These are phyloP conservation scores for Egretta garzetta DNA, from an alignment of 2,113 vertebrate genomes.

Conservation along the genomic window DNA sequence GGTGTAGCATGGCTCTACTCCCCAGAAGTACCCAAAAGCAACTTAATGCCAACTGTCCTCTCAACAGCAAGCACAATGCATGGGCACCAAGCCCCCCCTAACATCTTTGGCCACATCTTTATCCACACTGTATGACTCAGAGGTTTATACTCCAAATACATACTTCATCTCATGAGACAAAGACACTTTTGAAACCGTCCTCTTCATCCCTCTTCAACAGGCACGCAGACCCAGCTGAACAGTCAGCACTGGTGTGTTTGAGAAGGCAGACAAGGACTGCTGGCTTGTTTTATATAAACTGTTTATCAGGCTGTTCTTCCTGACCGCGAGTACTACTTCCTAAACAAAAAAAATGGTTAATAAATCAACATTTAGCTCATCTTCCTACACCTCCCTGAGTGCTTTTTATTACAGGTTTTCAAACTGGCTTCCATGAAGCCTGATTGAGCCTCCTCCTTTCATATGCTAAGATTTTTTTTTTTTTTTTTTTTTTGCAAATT, in stretches of 20 bases:
- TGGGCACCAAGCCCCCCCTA: not conserved
- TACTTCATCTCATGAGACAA: not conserved
- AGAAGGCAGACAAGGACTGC: not conserved
- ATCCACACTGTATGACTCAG: not conserved
- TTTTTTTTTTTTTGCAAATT: not conserved
- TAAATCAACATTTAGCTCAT: conserved; percentile 20
- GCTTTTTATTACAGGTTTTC: conserved; percentile 40
- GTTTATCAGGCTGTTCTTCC: not conserved
- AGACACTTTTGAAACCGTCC: not conserved
- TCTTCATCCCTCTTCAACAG: not conserved
- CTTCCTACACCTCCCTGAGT: not conserved
- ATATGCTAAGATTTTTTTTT: conserved; percentile 18
- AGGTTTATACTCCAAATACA: not conserved
- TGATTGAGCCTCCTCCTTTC: not conserved
- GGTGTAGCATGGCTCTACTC: not conserved
- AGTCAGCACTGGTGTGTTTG: not conserved
- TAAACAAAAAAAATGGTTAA: conserved; percentile 33
- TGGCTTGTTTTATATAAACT: conserved; percentile 9
- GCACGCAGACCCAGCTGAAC: not conserved
- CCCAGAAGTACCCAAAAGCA: not conserved
- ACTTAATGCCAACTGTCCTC: not conserved
- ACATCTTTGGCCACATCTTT: not conserved
- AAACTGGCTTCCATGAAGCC: not conserved
- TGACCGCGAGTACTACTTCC: not conserved
- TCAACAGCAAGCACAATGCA: rapidly evolving